Base-by-base conservation (phyloP, 2,797 vertebrate species). In the Rhodeus uyekii region DNA sequence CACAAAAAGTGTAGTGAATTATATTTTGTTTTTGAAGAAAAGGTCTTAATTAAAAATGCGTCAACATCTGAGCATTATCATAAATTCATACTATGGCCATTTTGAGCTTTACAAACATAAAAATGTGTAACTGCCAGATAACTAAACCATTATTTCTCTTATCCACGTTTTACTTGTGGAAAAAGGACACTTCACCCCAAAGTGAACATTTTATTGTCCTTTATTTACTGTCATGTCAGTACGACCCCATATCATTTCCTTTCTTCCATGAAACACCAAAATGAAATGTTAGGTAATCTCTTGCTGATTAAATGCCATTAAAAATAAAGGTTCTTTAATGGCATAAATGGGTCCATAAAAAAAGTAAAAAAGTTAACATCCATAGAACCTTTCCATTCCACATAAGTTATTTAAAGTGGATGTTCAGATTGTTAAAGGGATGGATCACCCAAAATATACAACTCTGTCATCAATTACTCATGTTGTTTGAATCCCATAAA, bases 11-110 rank as follows among this genome's bases (percentile, higher is more conserved):
- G 7, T 27, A 19, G 16, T 29, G 2, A 46, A 46, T 29, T 19
- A 44, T 0, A 0, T 69, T 46, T 7, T 46, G 39, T 12, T 46
- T 69, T 29, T 29, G 29, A 19, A 2, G 32, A 32, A 19, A 46
- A 12, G 2, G 67, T 71, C 44, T 44, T 19, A 80, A 61, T 32
- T 46, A 80, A 71, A 79, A 24, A 69, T 46, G 19, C 50, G 34
- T 9, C 50, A 18, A 55, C 34, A 71, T 61, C 22, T 16, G 19
- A 18, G 27, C 4, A 34, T 79, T 14, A 48, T 32, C 24, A 0
- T 63, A 73, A 80, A 36, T 27, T n/a, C 22, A 27, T 36, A 14
- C 4, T 36, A 24, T 79, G 55, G 39, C 78, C 68, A 63, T 60
- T 36, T 60, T 78, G 32, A 53, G 32, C 8, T 65, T 7, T 68